Evolutionary conservation across 2,888 invertebrate species (phyloP).

Genomic region (Spicauda simplicius): DNA sequence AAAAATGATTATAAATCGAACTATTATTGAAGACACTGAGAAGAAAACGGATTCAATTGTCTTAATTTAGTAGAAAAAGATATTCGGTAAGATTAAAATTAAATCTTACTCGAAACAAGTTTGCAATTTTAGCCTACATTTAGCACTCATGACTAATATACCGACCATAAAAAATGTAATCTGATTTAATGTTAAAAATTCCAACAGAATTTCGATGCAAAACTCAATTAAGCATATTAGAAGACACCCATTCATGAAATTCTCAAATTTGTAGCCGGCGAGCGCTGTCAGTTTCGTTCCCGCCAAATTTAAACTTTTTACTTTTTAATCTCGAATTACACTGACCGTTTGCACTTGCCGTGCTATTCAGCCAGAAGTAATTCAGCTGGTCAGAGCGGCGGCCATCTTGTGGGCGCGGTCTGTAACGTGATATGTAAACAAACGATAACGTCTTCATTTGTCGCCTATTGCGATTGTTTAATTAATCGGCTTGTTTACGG

Average conservation of each 20-base stretch:
- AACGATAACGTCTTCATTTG: constrained; percentile 40
- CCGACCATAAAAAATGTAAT: neutral
- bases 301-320: constrained; percentile 32
- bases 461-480: constrained; percentile 36
- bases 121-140: neutral
- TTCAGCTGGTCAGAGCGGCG: constrained; percentile 46
- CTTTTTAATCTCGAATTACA: constrained; percentile 37
- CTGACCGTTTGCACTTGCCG: constrained; percentile 37
- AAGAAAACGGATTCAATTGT: too few relatives aligned
- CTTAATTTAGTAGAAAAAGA: too few relatives aligned
- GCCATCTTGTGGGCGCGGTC: constrained; percentile 63
- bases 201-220: neutral
- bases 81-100: too few relatives aligned
- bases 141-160: neutral
- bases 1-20: too few relatives aligned
- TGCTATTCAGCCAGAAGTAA: constrained; percentile 47
- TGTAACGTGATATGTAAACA: constrained; percentile 56
- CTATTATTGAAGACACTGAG: too few relatives aligned
- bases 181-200: neutral
- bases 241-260: constrained; percentile 11
- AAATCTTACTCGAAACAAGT: neutral
- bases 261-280: constrained; percentile 6
- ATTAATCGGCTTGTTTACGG: constrained; percentile 37
- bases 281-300: constrained; percentile 27
- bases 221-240: constrained; percentile 5